phyloP scores from a whole-genome alignment of 2,797 vertebrate species.

The Garrulus glandarius region DNA sequence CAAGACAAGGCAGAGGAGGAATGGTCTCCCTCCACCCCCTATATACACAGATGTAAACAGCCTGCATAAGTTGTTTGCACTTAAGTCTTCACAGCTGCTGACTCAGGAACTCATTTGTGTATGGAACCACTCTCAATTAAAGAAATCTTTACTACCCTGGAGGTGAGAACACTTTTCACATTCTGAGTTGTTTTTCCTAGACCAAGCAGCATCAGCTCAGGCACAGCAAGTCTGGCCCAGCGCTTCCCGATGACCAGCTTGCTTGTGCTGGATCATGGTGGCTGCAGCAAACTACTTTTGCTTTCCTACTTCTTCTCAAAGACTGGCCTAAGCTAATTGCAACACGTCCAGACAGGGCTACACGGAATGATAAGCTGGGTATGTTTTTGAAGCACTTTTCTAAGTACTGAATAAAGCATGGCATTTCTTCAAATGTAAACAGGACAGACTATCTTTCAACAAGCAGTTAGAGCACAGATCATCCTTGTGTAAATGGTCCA shows the following conservation, averaged over 20 bases:
- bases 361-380: not conserved
- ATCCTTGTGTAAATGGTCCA: not conserved
- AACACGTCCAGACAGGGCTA: not conserved
- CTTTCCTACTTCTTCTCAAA: not conserved
- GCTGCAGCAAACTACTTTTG: not conserved
- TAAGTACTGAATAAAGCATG: not conserved
- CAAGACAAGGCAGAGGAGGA: not conserved
- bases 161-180: not conserved
- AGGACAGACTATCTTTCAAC: not conserved
- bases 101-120: not conserved
- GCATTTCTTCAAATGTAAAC: not conserved
- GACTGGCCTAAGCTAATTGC: not conserved
- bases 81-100: not conserved
- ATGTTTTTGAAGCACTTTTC: not conserved
- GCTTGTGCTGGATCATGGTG: not conserved
- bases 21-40: not conserved
- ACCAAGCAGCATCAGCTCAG: not conserved
- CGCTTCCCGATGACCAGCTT: accelerated
- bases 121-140: not conserved
- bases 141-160: not conserved
- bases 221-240: not conserved
- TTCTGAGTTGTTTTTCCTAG: not conserved
- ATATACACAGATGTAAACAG: not conserved
- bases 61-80: not conserved
- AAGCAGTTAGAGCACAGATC: not conserved